Base-by-base conservation (phyloP, 2,113 vertebrate species). In the Lycocorax pyrrhopterus region DNA sequence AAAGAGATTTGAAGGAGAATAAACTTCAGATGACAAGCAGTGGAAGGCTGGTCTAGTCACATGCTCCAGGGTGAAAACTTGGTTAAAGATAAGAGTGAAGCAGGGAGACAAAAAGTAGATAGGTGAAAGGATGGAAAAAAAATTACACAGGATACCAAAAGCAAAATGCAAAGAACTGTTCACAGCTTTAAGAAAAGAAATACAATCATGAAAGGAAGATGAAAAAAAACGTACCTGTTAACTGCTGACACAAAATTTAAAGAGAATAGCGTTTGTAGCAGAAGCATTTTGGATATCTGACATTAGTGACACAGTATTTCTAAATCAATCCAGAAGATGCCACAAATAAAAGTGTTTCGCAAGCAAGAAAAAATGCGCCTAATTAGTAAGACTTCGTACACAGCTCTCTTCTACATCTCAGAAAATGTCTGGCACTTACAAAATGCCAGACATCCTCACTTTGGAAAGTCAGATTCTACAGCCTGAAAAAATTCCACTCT, bases 1-100 rank as follows among this genome's bases (percentile, higher is more conserved):
- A 84, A 93, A 93, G 63, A 87, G 43, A 67, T 80, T 63, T 93
- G 90, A 91, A 94, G 84, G 79, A 92, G 43, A 97, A 71, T 33
- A 90, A 95, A 93, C 75, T 88, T 84, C 10, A 67, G 49, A 58
- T 13, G 47, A 71, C 64, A 84, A 92, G 85, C 59, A 49, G 76
- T 78, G 52, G 68, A 90, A 95, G 66, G 56, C 47, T 84, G 59
- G 43, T 63, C 35, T 19, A 55, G 75, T 90, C 85, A 94, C 87
- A 88, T 7, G 37, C 39, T 58, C 27, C 17, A 41, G 15, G 25
- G 44, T 22, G 26, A 84, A 89, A 71, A n/a, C 52, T 84, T 69
- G 39, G 71, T 83, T 53, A 43, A 74, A 90, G 84, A 74, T 93
- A 95, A 80, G 47, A 83, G 27, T 16, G 16, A 37, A 86, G 13